Evolutionary conservation across 2,113 vertebrate species (phyloP), one percentile per base, ranked within the genome.

Genomic region (Sula dactylatra): DNA sequence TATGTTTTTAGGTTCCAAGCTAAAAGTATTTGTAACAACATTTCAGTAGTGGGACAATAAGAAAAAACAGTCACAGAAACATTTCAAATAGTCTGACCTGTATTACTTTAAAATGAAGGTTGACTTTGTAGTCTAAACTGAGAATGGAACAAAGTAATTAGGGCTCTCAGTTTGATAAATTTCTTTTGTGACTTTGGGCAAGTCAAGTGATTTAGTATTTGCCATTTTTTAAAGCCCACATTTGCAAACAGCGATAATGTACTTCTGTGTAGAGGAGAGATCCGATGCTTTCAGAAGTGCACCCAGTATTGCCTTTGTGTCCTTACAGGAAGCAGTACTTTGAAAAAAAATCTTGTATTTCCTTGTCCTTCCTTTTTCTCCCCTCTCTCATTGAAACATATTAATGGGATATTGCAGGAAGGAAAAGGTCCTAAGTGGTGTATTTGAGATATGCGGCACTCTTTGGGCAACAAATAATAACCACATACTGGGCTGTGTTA

Each of bases 1-100:
- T 84, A 32, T 82, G 88, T 94, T 95, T 95, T 93, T 91, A 38
- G 61, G n/a, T 91, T 97, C 78, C 66, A 82, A 77, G 40, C 18
- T 70, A 62, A 65, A 91, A 91, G 29, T 47, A 91, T 72, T 79
- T 88, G 70, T 76, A 94, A 9, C 19, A 93, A 34, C 70, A 47
- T 82, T 87, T 96, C 70, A 85, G 31, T 85, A 87, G 54, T 22
- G 31, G 50, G 66, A 90, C 78, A 85, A 26, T 77, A 86, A 94
- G 93, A 74, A 93, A 76, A 92, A 94, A 58, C 44, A 90, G 84
- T 61, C 45, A 56, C 50, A 85, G 49, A 72, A 93, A 62, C 49
- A 47, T 93, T 94, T 85, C 34, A 24, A 54, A 78, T 61, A 52
- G 14, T 45, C 54, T 82, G 49, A 85, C 27, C 40, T 69, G 44